Evolutionary conservation across 2,113 vertebrate species (phyloP).

Genomic region (Elachura formosa): DNA sequence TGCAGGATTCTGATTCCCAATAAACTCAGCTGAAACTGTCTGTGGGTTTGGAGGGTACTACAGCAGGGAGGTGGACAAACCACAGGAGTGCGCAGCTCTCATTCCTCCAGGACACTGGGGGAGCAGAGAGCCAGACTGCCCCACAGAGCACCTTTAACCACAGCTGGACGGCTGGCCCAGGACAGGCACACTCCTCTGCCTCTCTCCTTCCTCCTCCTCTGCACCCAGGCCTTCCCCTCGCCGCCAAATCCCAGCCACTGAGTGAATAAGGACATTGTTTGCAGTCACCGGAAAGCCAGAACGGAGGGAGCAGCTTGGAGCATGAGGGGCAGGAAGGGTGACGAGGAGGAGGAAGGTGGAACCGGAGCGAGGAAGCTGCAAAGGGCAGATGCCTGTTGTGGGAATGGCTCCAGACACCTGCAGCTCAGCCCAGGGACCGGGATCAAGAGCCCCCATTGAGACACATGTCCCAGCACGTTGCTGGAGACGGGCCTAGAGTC

Average conservation of each 20-base stretch:
- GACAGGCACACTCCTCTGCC: background rate
- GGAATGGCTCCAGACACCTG: slow-evolving; percentile 65
- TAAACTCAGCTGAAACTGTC: background rate
- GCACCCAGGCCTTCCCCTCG: background rate
- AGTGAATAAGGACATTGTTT: slow-evolving; percentile 61
- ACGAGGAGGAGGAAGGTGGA: slow-evolving; percentile 59
- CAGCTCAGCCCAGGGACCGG: background rate
- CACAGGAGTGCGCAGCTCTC: background rate
- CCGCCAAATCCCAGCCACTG: background rate
- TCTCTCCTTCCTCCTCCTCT: slow-evolving; percentile 19
- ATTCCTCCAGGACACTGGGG: accelerated
- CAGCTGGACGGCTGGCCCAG: background rate
- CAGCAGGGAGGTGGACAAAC: background rate
- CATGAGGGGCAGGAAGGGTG: background rate
- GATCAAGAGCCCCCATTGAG: slow-evolving; percentile 50
- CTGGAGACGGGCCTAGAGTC: slow-evolving; percentile 3
- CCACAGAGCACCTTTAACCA: background rate
- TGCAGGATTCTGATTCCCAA: background rate
- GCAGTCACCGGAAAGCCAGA: slow-evolving; percentile 49
- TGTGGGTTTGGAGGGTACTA: background rate
- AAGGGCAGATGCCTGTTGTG: slow-evolving; percentile 43
- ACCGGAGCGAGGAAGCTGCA: background rate
- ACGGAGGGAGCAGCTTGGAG: slow-evolving; percentile 29
- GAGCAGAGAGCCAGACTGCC: background rate
- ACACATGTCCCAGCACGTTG: background rate